Evolutionary conservation across 2,888 invertebrate genomes (phyloP).

Genomic region (Ypsolopha sequella): DNA sequence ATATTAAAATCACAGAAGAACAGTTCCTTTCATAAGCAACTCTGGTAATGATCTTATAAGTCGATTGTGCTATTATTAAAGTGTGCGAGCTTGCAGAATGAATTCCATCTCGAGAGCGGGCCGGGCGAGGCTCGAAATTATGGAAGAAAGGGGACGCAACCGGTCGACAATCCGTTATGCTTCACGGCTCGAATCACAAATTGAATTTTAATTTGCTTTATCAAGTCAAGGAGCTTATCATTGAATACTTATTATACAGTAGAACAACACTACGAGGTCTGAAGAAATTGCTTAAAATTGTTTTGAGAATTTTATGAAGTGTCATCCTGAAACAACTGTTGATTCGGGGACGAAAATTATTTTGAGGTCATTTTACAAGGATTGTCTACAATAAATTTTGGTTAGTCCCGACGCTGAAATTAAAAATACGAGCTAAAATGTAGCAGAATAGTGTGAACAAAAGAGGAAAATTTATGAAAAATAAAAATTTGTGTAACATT

Average conservation of each 20-base stretch:
- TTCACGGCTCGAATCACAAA: constrained; percentile 61
- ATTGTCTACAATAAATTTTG: not conserved
- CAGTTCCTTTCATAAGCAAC: constrained; percentile 10
- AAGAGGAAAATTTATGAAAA: too few relatives aligned
- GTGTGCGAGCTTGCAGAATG: constrained; percentile 25
- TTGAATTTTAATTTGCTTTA: constrained; percentile 67
- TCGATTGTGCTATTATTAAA: constrained; percentile 28
- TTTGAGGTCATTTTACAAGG: not conserved
- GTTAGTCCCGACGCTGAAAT: not conserved
- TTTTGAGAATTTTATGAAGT: constrained; percentile 2
- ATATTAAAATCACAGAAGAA: not conserved
- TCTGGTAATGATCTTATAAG: constrained; percentile 13
- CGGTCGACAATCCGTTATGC: constrained; percentile 60
- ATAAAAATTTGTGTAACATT: not conserved
- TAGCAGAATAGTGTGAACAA: too few relatives aligned
- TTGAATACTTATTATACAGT: constrained; percentile 55
- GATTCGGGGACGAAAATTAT: constrained; percentile 8
- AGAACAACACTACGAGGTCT: constrained; percentile 42
- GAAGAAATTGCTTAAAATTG: constrained; percentile 36
- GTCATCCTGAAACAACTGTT: constrained; percentile 13
- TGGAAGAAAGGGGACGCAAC: constrained; percentile 57
- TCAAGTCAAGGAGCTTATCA: constrained; percentile 62
- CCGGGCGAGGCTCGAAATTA: constrained; percentile 51
- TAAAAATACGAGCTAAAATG: not conserved
- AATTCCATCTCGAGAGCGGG: constrained; percentile 30